These are phyloP conservation scores for Bradysia coprophila DNA, from an alignment of 1,140 invertebrate genomes.

Conservation along the genomic window DNA sequence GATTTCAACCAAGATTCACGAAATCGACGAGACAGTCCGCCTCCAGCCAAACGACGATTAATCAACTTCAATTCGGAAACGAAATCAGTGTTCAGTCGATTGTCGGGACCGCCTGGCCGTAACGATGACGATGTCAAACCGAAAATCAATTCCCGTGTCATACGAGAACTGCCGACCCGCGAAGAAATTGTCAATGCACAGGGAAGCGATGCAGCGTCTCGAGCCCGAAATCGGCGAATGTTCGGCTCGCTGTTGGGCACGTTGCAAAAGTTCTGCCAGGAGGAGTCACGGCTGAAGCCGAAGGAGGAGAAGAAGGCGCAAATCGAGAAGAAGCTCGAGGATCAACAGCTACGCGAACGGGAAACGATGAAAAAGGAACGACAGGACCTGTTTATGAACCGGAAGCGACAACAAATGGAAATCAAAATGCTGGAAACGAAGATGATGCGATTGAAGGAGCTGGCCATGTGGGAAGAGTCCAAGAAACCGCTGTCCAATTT, in stretches of 20 bases:
- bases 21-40: conserved; percentile 5
- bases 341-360: conserved; percentile 71
- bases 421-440: conserved; percentile 81
- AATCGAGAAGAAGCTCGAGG: conserved; percentile 86
- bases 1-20: conserved; percentile 3
- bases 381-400: conserved; percentile 64
- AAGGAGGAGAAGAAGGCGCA: conserved; percentile 51
- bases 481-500: conserved; percentile 61
- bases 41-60: conserved; percentile 24
- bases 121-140: conserved; percentile 25
- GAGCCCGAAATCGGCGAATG: conserved; percentile 79
- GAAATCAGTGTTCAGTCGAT: conserved; percentile 32
- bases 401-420: conserved; percentile 73
- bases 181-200: conserved; percentile 68
- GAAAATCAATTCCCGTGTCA: conserved; percentile 29
- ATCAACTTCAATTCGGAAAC: conserved; percentile 18
- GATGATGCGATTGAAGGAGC: conserved; percentile 70
- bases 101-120: conserved; percentile 26
- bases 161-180: conserved; percentile 45
- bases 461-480: conserved; percentile 70
- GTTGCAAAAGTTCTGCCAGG: conserved; percentile 85
- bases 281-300: conserved; percentile 74
- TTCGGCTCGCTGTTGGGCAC: conserved; percentile 89
- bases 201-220: conserved; percentile 60
- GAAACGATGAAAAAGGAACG: conserved; percentile 69